Percentiles rank a stretch among this genome's conserved stretches.
Conservation (phyloP, 2,797 vertebrate species). For the Catamblyrhynchus diadema region DNA sequence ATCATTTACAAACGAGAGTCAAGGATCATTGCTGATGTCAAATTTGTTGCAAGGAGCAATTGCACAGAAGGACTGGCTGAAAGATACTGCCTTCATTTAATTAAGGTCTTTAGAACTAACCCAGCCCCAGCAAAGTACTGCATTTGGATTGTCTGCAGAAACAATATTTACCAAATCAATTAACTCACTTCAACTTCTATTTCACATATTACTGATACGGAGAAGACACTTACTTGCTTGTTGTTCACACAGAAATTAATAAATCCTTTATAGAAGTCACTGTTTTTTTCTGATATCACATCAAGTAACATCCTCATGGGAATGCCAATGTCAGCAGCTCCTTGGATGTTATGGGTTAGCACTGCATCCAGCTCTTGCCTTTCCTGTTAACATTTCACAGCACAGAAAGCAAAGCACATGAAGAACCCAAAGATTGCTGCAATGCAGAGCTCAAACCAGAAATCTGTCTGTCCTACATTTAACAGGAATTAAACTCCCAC, state of each 20-base stretch:
- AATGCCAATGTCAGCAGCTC: conserved; percentile 70
- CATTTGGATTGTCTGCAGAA: background rate
- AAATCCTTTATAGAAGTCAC: conserved; percentile 53
- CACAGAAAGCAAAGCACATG: background rate
- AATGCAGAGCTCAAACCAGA: background rate
- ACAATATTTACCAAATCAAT: background rate
- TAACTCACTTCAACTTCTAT: background rate
- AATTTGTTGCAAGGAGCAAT: background rate
- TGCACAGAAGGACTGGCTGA: background rate
- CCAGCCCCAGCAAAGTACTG: background rate
- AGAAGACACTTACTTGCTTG: conserved; percentile 72
- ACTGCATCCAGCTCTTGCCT: conserved; percentile 60
- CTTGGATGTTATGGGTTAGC: conserved; percentile 75
- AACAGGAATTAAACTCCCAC: background rate
- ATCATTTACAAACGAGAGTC: background rate
- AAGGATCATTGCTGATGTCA: background rate
- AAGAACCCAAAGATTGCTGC: background rate
- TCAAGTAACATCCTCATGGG: conserved; percentile 63
- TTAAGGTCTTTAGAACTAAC: background rate
- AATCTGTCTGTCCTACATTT: background rate
- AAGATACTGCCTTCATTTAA: background rate
- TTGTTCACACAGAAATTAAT: conserved; percentile 64
- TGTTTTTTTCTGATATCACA: conserved; percentile 58
- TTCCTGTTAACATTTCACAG: conserved; percentile 61
- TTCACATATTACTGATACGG: background rate